Conservation (phyloP, 1,140 invertebrate species). For the Leptopilina boulardi region DNA sequence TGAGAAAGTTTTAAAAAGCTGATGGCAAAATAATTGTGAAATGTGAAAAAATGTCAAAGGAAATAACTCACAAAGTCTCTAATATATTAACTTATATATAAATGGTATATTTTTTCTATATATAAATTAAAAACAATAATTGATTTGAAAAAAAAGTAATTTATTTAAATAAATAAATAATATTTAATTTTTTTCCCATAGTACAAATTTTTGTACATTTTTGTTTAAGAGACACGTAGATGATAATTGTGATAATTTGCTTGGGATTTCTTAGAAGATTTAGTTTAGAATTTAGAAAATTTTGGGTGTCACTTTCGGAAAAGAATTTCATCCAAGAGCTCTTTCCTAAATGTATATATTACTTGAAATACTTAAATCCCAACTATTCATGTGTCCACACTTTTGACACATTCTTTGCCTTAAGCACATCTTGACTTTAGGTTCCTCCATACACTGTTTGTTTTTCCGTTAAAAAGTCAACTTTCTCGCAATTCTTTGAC, state of each 20-base stretch:
- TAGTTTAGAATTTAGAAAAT: conserved; percentile 11
- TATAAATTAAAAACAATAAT: no score
- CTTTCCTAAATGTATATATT: not conserved
- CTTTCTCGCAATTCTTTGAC: conserved; percentile 21
- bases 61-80: no score
- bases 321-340: not conserved
- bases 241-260: conserved; percentile 26
- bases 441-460: conserved; percentile 9
- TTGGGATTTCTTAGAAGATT: conserved; percentile 5
- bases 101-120: no score
- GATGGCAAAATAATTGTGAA: not conserved
- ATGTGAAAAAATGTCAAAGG: not conserved
- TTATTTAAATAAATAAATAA: no score
- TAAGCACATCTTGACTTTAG: not conserved
- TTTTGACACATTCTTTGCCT: conserved; percentile 28
- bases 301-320: not conserved
- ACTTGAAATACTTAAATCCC: not conserved
- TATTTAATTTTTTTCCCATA: no score
- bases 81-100: no score
- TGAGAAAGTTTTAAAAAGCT: not conserved
- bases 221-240: not conserved
- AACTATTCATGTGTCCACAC: conserved; percentile 32
- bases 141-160: not conserved
- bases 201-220: not conserved
- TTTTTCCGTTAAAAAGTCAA: conserved; percentile 29